Evolutionary conservation across 2,888 invertebrate species (phyloP).

Genomic region (Lithophane semibrunnea): DNA sequence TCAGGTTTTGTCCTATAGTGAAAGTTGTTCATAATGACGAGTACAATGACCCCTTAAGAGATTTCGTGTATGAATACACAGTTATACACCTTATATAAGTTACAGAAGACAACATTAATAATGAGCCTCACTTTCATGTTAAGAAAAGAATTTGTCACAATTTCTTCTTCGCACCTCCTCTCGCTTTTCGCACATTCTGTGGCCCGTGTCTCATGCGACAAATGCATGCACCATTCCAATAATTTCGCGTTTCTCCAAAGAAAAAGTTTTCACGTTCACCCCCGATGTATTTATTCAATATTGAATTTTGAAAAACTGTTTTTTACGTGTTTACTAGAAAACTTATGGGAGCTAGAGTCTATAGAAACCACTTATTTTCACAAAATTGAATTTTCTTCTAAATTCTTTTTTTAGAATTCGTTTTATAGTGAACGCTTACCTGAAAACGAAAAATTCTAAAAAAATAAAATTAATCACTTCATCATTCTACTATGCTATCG

Average conservation of each 20-base stretch:
- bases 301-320: conserved; percentile 47
- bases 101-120: not conserved
- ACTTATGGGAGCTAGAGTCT: conserved; percentile 10
- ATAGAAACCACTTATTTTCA: not conserved
- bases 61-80: too few relatives aligned
- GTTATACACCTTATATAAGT: too few relatives aligned
- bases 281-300: conserved; percentile 47
- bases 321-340: conserved; percentile 30
- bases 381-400: not conserved
- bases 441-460: too few relatives aligned
- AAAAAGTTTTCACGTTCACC: conserved; percentile 48
- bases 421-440: not conserved
- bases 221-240: conserved; percentile 64
- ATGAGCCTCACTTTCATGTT: too few relatives aligned
- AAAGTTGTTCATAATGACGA: too few relatives aligned
- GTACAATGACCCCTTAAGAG: too few relatives aligned
- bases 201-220: conserved; percentile 58
- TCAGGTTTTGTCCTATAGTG: too few relatives aligned
- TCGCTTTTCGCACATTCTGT: not conserved
- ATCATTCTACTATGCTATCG: too few relatives aligned
- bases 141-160: not conserved
- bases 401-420: not conserved
- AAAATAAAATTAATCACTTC: too few relatives aligned
- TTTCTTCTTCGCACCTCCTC: not conserved
- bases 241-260: conserved; percentile 55